Base-by-base conservation (phyloP, 2,113 vertebrate species). In the Aramus guarauna region DNA sequence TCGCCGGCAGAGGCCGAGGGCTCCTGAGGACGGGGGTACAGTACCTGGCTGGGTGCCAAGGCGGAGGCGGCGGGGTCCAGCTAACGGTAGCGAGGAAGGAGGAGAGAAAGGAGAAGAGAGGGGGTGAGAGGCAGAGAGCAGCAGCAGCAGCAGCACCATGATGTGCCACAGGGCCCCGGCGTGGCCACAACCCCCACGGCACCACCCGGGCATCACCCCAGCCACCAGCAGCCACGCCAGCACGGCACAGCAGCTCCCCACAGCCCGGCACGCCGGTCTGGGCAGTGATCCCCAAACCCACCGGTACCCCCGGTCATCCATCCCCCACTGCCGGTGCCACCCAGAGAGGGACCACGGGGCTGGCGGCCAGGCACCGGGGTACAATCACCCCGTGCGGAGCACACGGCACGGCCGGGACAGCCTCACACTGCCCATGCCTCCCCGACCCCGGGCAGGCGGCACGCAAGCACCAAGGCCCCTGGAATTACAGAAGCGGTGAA, bases 401-500 rank as follows among this genome's bases (percentile, higher is more conserved):
- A 60, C 59, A 36, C 0, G 0, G 81, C 36, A 29, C 0, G 0
- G 56, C 29, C 2, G 0, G 52, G 27, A 22, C 72, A 85, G 71
- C 60, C 21, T 4, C 85, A 41, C 0, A 0, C n/a, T 63, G 90
- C 84, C 75, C 43, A 3, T 0, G 2, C 12, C 3, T 71, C 52
- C 91, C 83, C 3, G 0, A 30, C 75, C 86, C 84, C 14, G 1
- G 32, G 63, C 14, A 5, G 36, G 50, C 0, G 2, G 88, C 53
- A 90, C 12, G 2, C n/a, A 13, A 94, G 74, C 27, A 27, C 91
- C 73, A 59, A 32, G 59, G 39, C 56, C 91, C 94, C 68, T 36
- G 53, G 83, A 96, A 97, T 99, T 99, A 99, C 99, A 98, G 99
- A 96, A 86, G 98, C 66, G 37, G 94, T 97, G 99, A 99, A 99